A percentile compares a stretch with the other conserved stretches of the same genome.
Evolutionary conservation across 2,113 vertebrate genomes (phyloP).

Genomic region (Petaurus breviceps): DNA sequence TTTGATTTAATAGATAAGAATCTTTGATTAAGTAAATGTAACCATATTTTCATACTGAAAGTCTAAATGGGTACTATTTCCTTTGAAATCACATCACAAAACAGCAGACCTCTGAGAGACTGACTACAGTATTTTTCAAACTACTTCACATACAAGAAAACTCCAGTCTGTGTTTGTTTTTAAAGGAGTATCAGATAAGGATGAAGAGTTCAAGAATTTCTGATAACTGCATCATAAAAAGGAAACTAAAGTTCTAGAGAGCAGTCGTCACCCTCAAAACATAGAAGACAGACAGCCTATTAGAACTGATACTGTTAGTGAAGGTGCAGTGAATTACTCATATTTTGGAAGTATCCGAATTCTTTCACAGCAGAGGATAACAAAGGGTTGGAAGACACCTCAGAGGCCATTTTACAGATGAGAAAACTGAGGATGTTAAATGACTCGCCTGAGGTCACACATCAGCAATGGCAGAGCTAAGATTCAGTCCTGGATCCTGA

Average conservation of each 20-base stretch:
- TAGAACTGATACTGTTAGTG: background rate
- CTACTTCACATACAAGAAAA: background rate
- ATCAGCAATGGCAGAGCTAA: background rate
- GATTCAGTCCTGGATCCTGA: background rate
- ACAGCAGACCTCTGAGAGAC: background rate
- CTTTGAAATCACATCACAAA: background rate
- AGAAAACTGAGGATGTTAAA: background rate
- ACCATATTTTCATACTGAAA: background rate
- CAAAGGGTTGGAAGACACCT: background rate
- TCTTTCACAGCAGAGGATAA: background rate
- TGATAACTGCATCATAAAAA: background rate
- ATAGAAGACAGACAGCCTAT: background rate
- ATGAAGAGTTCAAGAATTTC: background rate
- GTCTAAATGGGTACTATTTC: background rate
- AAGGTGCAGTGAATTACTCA: background rate
- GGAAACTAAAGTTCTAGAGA: background rate
- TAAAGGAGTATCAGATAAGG: background rate
- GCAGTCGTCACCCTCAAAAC: background rate
- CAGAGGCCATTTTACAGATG: background rate
- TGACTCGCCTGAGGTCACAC: background rate
- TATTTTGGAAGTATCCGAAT: background rate
- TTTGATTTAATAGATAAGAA: background rate
- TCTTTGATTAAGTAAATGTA: background rate
- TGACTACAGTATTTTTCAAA: background rate
- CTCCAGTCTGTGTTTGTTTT: background rate